These are phyloP conservation scores for Nemotelus pantherinus DNA, from an alignment of 2,888 invertebrate species.

Conservation along the genomic window DNA sequence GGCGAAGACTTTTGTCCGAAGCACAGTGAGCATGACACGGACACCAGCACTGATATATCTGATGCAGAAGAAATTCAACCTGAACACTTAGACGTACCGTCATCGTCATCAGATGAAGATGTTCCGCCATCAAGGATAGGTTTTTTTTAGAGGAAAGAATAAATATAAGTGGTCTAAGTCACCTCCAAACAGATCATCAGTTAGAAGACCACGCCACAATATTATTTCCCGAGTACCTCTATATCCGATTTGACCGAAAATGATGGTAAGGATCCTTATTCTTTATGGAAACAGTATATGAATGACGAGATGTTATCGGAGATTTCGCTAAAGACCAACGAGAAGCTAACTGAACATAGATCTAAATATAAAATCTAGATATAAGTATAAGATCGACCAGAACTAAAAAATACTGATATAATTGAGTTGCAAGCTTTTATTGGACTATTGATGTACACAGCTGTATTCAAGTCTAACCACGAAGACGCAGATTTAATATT, in stretches of 20 bases:
- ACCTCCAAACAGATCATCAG: no score
- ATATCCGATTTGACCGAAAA: neutral
- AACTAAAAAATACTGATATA: conserved; percentile 3
- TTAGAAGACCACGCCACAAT: neutral
- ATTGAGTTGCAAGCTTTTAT: conserved; percentile 48
- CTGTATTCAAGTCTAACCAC: conserved; percentile 50
- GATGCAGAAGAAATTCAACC: conserved; percentile 12
- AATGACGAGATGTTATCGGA: conserved; percentile 18
- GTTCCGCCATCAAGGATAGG: neutral
- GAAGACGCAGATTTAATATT: conserved; percentile 46
- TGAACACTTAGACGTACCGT: conserved; percentile 13
- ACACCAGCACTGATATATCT: conserved; percentile 17
- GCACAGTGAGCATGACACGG: conserved; percentile 21
- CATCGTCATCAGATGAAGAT: neutral
- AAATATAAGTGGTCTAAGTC: neutral
- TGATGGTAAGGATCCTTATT: neutral
- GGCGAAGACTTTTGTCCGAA: conserved; percentile 25
- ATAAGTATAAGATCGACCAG: neutral
- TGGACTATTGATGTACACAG: conserved; percentile 48
- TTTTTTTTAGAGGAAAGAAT: conserved; percentile 12
- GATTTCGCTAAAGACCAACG: conserved; percentile 21
- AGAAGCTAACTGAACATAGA: conserved; percentile 4
- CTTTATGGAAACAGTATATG: conserved; percentile 5
- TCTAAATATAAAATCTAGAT: neutral
- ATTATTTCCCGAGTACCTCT: neutral